Evolutionary conservation across 35 echinoderm and acorn worm species (phyloP).

Genomic region (Antedon bifida): DNA sequence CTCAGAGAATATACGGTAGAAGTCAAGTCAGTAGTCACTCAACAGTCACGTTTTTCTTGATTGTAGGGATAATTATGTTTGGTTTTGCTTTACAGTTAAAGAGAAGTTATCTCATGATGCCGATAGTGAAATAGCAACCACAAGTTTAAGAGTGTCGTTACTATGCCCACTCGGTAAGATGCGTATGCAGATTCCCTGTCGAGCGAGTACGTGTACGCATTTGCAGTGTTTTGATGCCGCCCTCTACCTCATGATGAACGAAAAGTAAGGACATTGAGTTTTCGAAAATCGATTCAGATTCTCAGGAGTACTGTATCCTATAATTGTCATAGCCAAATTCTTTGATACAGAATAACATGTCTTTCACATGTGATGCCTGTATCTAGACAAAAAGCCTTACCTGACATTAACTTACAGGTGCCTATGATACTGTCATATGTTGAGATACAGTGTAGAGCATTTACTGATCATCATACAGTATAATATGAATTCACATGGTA

Average conservation of each 20-base stretch:
- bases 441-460: no score
- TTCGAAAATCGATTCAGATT: no score
- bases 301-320: background rate
- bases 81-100: constrained; percentile 43
- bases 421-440: no score
- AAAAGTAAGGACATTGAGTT: constrained; percentile 62
- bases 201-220: constrained; percentile 70
- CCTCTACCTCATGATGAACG: constrained; percentile 88
- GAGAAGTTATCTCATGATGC: constrained; percentile 88
- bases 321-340: background rate
- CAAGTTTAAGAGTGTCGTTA: constrained; percentile 71
- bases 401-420: no score
- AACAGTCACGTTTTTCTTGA: no score
- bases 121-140: constrained; percentile 97
- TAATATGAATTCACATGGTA: no score
- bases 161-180: constrained; percentile 95
- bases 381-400: no score
- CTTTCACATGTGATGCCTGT: background rate
- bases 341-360: no score
- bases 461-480: no score
- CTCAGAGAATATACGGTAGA: no score
- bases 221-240: constrained; percentile 96
- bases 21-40: no score
- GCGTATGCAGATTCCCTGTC: constrained; percentile 64
- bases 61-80: no score